These are phyloP conservation scores for Eupithecia exiguata DNA, from an alignment of 2,888 invertebrate genomes.

Conservation along the genomic window DNA sequence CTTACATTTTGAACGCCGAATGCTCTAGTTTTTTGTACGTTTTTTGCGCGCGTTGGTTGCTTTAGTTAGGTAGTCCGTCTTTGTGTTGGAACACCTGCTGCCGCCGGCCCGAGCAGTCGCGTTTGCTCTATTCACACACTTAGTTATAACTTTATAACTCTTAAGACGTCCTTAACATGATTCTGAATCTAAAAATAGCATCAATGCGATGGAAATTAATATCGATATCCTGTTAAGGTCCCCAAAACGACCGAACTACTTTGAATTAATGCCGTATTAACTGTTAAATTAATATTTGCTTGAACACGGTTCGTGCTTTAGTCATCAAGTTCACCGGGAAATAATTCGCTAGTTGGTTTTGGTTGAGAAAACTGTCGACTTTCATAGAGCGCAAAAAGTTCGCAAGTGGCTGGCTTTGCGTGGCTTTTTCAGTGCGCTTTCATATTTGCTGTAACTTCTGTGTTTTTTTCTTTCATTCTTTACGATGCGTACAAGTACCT, in stretches of 20 bases:
- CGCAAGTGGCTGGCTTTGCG: background rate
- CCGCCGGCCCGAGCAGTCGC: slow-evolving; percentile 51
- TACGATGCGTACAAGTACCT: background rate
- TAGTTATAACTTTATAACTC: slow-evolving; percentile 46
- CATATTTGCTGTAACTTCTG: background rate
- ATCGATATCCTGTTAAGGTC: slow-evolving; percentile 27
- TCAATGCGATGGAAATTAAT: slow-evolving; percentile 36
- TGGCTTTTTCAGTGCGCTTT: background rate
- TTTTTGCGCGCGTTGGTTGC: slow-evolving; percentile 63
- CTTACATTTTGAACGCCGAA: slow-evolving; percentile 70
- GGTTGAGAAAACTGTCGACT: background rate
- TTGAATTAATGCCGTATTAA: slow-evolving; percentile 7
- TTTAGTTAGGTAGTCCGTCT: slow-evolving; percentile 60
- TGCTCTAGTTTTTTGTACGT: slow-evolving; percentile 56
- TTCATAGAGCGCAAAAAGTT: background rate
- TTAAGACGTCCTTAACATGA: slow-evolving; percentile 55
- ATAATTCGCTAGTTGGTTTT: background rate
- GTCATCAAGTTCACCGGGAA: background rate
- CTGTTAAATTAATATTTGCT: background rate
- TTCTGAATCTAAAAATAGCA: slow-evolving; percentile 43
- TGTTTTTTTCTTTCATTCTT: background rate
- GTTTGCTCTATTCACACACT: slow-evolving; percentile 56
- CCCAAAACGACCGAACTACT: slow-evolving; percentile 24
- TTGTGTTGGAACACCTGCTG: slow-evolving; percentile 76
- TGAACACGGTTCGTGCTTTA: slow-evolving; percentile 1